Conservation (phyloP, 2,113 vertebrate genomes). For the Barnardius zonarius region DNA sequence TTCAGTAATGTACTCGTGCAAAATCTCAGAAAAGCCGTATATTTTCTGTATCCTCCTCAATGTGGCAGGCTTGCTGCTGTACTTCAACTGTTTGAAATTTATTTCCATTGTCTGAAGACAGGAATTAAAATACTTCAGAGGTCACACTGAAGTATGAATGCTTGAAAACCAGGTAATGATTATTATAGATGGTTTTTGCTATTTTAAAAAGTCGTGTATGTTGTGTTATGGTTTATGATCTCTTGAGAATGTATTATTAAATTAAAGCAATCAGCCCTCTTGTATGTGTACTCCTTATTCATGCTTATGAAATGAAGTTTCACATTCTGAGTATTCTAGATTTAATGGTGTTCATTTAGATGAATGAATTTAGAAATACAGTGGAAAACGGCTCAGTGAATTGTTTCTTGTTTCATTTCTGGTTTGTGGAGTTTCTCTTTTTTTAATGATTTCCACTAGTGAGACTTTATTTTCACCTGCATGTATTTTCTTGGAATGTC, state of each 20-base stretch:
- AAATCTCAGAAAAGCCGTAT: neutral
- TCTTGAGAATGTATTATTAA: neutral
- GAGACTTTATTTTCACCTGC: neutral
- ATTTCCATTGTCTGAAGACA: neutral
- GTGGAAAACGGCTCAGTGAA: neutral
- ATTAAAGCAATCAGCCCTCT: neutral
- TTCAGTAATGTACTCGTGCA: neutral
- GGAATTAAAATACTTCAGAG: neutral
- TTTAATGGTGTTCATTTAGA: neutral
- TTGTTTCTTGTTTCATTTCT: constrained; percentile 14
- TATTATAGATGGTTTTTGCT: neutral
- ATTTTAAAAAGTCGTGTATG: neutral
- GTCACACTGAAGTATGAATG: neutral
- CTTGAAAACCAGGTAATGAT: neutral
- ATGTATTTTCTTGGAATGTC: neutral
- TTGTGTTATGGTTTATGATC: neutral
- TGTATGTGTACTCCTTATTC: neutral
- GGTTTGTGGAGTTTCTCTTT: neutral
- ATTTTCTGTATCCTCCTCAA: neutral
- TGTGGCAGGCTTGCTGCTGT: neutral
- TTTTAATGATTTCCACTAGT: neutral
- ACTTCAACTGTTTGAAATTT: neutral
- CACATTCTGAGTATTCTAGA: neutral
- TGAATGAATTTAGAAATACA: neutral
- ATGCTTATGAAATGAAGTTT: neutral